Conservation (phyloP, 2,113 vertebrate species). For the Hiodon alosoides region DNA sequence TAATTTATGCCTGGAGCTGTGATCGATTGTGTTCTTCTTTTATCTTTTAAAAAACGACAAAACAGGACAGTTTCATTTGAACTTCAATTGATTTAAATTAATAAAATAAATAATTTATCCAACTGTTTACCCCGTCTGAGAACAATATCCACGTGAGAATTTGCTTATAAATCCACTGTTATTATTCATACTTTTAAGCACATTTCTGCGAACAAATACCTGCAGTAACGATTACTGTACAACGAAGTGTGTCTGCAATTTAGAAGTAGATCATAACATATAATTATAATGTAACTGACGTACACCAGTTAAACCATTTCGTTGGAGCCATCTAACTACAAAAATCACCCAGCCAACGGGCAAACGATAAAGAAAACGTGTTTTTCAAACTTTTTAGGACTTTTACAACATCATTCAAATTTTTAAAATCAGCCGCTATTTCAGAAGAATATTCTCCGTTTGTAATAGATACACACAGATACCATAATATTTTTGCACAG, state of each 20-base stretch:
- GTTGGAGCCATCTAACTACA: no score
- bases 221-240: not conserved
- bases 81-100: not conserved
- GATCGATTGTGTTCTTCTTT: not conserved
- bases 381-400: not conserved
- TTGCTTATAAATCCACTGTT: not conserved
- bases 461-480: not conserved
- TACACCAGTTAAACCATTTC: not conserved
- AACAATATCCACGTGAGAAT: not conserved
- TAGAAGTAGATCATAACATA: not conserved
- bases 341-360: not conserved
- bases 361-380: not conserved
- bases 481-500: not conserved
- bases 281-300: not conserved
- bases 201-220: no score
- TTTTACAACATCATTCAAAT: not conserved
- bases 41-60: not conserved
- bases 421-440: constrained; percentile 9
- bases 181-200: not conserved
- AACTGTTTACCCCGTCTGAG: no score
- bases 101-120: not conserved
- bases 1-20: constrained; percentile 4
- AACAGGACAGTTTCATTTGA: not conserved
- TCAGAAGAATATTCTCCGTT: not conserved
- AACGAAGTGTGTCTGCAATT: not conserved